A percentile compares a stretch with the other conserved stretches of the same genome.
phyloP scores from a whole-genome alignment of 2,797 vertebrate genomes.

The Nasua narica region DNA sequence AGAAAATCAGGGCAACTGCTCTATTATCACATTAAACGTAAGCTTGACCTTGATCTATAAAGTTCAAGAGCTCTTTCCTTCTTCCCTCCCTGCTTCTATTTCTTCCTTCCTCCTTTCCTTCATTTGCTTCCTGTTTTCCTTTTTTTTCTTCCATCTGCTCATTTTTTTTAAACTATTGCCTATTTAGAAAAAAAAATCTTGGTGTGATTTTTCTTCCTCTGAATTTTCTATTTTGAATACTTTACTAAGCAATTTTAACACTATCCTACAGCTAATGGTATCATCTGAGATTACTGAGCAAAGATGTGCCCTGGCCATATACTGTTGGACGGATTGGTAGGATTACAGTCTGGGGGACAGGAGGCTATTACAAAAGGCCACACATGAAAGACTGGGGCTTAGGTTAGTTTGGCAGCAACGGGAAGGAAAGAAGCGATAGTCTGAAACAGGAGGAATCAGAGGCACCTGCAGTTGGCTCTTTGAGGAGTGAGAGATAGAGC shows the following conservation, averaged over 20 bases:
- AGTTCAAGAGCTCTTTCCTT: not conserved
- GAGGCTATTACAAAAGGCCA: not conserved
- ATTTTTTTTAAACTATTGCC: not conserved
- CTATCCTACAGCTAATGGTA: not conserved
- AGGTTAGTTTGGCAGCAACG: not conserved
- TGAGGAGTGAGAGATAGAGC: not conserved
- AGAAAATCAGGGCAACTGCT: not conserved
- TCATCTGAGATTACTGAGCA: not conserved
- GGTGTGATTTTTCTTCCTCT: not conserved
- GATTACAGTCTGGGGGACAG: not conserved
- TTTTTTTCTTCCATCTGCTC: not conserved
- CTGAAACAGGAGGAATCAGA: not conserved
- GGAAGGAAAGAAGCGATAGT: not conserved
- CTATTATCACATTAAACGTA: not conserved
- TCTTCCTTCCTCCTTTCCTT: too few species aligned
- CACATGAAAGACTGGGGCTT: not conserved
- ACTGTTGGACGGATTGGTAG: not conserved
- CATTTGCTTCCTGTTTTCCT: too few species aligned
- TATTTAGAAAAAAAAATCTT: not conserved
- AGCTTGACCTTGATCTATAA: not conserved
- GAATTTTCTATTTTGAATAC: not conserved
- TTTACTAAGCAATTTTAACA: not conserved
- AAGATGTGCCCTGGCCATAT: not conserved
- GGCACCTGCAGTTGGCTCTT: not conserved
- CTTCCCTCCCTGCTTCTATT: not conserved